Percentiles rank a stretch among this genome's conserved stretches.
Conservation (phyloP, 2,888 invertebrate species). For the Dichetophora obliterata region DNA sequence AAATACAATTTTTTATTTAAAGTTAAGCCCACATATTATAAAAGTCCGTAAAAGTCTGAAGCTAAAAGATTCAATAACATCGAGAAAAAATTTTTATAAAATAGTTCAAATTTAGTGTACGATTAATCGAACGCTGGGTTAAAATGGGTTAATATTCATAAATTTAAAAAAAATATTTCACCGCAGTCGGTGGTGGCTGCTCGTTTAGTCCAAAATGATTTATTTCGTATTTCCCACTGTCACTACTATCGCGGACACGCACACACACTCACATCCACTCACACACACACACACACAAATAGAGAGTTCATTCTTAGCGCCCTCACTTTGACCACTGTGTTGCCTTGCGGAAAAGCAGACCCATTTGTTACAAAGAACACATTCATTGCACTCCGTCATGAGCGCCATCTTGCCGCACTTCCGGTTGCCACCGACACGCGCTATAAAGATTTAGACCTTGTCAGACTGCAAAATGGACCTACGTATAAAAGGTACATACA, state of each 20-base stretch:
- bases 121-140: too few relatives aligned
- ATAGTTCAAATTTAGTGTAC: too few relatives aligned
- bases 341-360: constrained; percentile 24
- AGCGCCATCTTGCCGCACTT: constrained; percentile 35
- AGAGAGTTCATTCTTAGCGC: background rate
- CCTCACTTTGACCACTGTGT: background rate
- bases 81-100: too few relatives aligned
- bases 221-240: constrained; percentile 25
- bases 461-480: constrained; percentile 18
- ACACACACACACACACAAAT: background rate
- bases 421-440: constrained; percentile 34
- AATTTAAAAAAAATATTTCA: constrained; percentile 18
- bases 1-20: too few relatives aligned
- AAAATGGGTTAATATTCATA: constrained; percentile 30
- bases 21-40: too few relatives aligned
- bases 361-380: constrained; percentile 36
- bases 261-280: too few relatives aligned
- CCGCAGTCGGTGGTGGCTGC: constrained; percentile 24
- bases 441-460: constrained; percentile 48
- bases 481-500: background rate
- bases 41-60: too few relatives aligned
- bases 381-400: constrained; percentile 26
- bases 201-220: constrained; percentile 28
- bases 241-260: background rate
- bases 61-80: too few relatives aligned